Percentiles rank a stretch among this genome's conserved stretches.
Evolutionary conservation across 2,113 vertebrate species (phyloP).

Genomic region (Callorhinus ursinus): DNA sequence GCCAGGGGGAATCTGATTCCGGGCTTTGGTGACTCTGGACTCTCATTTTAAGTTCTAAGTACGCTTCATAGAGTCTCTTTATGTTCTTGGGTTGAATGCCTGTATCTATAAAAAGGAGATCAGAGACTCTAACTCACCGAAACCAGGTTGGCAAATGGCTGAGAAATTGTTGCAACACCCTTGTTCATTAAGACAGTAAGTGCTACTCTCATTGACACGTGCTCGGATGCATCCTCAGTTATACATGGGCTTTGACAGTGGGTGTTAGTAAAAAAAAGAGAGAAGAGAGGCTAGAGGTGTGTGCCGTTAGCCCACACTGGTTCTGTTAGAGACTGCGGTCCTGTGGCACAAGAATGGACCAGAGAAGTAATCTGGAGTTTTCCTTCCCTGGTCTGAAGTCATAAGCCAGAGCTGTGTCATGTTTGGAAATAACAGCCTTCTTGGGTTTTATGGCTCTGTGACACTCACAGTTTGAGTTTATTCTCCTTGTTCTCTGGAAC

Average conservation of each 20-base stretch:
- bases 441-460: constrained; percentile 8
- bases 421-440: constrained; percentile 1
- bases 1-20: neutral
- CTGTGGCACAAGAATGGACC: fast-evolving
- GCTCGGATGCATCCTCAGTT: neutral
- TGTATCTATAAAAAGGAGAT: neutral
- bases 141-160: neutral
- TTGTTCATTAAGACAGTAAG: neutral
- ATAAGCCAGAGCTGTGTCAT: neutral
- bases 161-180: neutral
- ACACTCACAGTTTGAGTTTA: constrained; percentile 36
- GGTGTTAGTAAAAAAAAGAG: neutral
- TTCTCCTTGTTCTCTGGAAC: constrained; percentile 50
- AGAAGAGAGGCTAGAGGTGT: neutral
- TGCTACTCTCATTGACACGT: neutral
- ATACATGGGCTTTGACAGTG: neutral
- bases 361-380: neutral
- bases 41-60: neutral
- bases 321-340: neutral
- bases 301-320: neutral
- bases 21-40: neutral
- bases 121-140: neutral
- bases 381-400: constrained; percentile 2
- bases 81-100: neutral
- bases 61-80: neutral